These are phyloP conservation scores for Centroberyx gerrardi DNA, from an alignment of 2,797 vertebrate species.

Conservation along the genomic window DNA sequence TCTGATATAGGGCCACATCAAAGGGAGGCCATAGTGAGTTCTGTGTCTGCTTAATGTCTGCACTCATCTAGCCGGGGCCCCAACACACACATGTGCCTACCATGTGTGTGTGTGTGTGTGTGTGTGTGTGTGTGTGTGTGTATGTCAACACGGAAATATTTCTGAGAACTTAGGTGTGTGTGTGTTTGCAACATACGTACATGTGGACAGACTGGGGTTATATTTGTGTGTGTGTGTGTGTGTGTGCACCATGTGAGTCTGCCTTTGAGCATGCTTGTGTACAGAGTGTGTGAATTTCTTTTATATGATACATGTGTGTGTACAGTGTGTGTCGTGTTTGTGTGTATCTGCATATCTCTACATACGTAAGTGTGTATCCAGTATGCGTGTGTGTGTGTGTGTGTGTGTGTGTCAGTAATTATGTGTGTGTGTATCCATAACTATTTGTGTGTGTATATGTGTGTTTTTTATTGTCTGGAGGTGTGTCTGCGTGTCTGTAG, in stretches of 20 bases:
- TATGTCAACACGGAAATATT: neutral
- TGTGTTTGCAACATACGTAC: neutral
- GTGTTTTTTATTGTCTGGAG: no score
- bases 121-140: conserved; percentile 15
- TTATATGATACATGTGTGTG: conserved; percentile 39
- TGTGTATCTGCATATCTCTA: neutral
- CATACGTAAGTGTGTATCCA: no score
- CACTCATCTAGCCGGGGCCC: conserved; percentile 69
- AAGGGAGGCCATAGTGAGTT: conserved; percentile 69
- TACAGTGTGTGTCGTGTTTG: conserved; percentile 3
- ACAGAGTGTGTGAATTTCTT: conserved; percentile 25
- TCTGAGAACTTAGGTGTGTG: neutral
- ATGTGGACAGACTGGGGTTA: neutral
- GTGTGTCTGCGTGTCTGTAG: conserved; percentile 4
- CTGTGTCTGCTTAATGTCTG: conserved; percentile 73
- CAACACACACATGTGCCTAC: conserved; percentile 53
- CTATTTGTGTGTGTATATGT: neutral
- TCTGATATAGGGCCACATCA: conserved; percentile 70
- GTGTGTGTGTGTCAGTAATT: no score
- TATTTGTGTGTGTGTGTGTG: neutral
- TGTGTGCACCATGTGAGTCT: neutral
- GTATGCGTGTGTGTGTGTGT: no score
- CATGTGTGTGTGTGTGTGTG: conserved; percentile 58
- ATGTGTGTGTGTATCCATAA: neutral
- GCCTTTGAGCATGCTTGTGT: conserved; percentile 44